A percentile compares a stretch with the other conserved stretches of the same genome.
Evolutionary conservation across 2,797 vertebrate species (phyloP).

Genomic region (Manis javanica): DNA sequence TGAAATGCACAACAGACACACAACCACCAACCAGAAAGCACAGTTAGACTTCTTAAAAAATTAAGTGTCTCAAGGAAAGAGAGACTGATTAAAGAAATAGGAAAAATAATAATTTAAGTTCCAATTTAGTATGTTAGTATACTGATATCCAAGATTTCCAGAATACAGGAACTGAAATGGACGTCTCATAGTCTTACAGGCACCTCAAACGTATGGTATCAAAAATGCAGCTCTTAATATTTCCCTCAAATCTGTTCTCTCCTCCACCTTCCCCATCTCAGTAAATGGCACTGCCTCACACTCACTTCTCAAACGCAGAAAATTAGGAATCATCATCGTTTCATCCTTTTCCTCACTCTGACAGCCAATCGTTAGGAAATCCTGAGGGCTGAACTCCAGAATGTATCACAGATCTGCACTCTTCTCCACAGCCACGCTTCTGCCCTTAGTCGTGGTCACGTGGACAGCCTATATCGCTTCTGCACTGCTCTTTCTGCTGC

Average conservation of each 20-base stretch:
- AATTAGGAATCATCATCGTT: neutral
- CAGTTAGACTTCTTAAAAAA: constrained; percentile 56
- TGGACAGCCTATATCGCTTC: neutral
- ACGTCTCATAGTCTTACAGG: neutral
- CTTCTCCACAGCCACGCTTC: neutral
- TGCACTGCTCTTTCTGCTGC: neutral
- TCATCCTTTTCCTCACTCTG: neutral
- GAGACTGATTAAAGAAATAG: constrained; percentile 37
- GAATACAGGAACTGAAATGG: constrained; percentile 18
- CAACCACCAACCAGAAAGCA: neutral
- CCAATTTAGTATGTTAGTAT: constrained; percentile 17
- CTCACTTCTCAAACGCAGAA: neutral
- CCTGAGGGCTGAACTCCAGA: neutral
- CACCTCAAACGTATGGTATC: neutral
- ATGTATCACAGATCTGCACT: neutral
- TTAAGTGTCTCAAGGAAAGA: constrained; percentile 27
- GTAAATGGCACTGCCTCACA: neutral
- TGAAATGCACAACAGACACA: constrained; percentile 61
- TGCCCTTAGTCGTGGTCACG: neutral
- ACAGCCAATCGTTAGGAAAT: neutral
- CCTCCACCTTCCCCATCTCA: neutral
- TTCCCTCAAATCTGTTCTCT: neutral
- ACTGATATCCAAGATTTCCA: constrained; percentile 13
- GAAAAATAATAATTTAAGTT: constrained; percentile 49
- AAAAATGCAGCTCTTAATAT: neutral